Evolutionary conservation across 1,140 invertebrate species (phyloP), one percentile per base, ranked within the genome.

Genomic region (Yoshiicerus persimilis): DNA sequence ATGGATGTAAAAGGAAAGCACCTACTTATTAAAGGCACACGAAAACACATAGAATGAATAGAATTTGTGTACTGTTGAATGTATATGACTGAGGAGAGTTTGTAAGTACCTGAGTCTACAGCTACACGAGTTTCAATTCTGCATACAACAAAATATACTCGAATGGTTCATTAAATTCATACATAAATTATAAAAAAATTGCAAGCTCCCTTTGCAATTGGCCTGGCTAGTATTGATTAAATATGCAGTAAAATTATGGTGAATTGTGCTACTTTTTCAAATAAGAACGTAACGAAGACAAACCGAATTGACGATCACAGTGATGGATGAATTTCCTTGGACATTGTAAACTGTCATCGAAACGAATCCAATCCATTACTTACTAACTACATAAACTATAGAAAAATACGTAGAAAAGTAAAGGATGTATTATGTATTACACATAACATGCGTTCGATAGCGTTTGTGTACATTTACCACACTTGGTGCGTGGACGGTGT

Each of bases 151-250:
- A 66, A 23, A 66, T 66, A 75, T 80, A 80, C 23, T 23, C 27
- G 34, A 80, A 20, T 80, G 30, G 4, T 34, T 80, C 32, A 80
- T 80, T 80, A 80, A 80, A 80, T 34, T 23, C 83, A 62, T 84
- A 20, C 83, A 84, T 84, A 84, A 84, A 25, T 84, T 84, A 84
- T 47, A 41, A 47, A 84, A 84, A 84, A 84, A 84, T 84, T 84
- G 83, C 83, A 84, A 84, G 38, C 39, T 56, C 34, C 16, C 75
- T 34, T 2, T 34, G 23, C 64, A 36, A 38, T 34, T 80, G 75
- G 66, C 25, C 66, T 80, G 75, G n/a, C n/a, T n/a, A n/a, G 75
- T 0, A n/a, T 36, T 4, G 34, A 80, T 80, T 80, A 80, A 80
- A 80, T 80, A 80, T 80, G 34, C 75, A 80, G 23, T 80, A 80